Conservation (phyloP, 2,113 vertebrate genomes). For the Cavia aperea region DNA sequence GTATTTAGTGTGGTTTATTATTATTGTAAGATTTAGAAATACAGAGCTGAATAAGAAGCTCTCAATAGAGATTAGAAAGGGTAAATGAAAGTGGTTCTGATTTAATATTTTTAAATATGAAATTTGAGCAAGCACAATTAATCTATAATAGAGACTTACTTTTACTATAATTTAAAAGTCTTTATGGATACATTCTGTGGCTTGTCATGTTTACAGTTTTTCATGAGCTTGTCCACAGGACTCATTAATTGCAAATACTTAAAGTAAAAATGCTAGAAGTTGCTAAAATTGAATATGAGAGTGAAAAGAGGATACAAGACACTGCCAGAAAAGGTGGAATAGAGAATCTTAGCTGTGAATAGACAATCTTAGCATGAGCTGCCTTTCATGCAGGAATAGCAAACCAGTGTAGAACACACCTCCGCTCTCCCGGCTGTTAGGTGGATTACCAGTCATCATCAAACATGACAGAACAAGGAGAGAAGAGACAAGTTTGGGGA, state of each 20-base stretch:
- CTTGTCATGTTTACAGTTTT: not conserved
- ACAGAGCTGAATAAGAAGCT: not conserved
- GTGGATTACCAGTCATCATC: not conserved
- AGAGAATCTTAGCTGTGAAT: not conserved
- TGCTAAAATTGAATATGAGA: not conserved
- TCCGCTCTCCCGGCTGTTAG: not conserved
- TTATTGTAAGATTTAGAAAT: not conserved
- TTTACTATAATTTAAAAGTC: not conserved
- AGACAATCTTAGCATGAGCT: not conserved
- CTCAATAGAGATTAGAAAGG: not conserved
- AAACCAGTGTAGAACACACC: not conserved
- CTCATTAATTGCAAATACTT: not conserved
- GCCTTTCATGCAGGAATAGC: not conserved
- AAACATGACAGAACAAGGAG: not conserved
- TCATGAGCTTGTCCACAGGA: not conserved
- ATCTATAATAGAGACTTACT: not conserved
- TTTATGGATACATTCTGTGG: not conserved
- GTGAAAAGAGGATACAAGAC: not conserved
- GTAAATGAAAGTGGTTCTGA: not conserved
- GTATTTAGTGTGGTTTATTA: not conserved
- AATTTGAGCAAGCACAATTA: not conserved
- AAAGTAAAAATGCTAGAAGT: not conserved
- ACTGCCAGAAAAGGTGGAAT: not conserved
- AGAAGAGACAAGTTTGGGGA: not conserved
- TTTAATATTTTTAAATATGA: not conserved